These are phyloP conservation scores for Portunus trituberculatus DNA, from an alignment of 1,140 invertebrate genomes.

Conservation along the genomic window DNA sequence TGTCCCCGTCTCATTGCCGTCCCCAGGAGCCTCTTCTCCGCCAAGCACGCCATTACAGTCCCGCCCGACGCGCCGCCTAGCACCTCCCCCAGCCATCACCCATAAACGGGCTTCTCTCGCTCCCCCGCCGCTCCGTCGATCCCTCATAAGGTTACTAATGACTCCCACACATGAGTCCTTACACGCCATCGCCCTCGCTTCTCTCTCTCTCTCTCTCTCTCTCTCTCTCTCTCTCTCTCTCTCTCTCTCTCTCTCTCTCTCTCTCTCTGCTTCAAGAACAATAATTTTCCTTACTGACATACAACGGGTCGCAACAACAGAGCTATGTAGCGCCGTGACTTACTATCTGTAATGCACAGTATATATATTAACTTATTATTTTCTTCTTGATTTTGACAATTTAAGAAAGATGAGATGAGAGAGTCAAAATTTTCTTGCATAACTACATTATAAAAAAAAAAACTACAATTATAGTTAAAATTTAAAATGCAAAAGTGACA, in stretches of 20 bases:
- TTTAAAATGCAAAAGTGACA: too few relatives aligned
- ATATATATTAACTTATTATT: too few relatives aligned
- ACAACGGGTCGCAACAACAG: too few relatives aligned
- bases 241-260: not conserved
- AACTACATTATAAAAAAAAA: too few relatives aligned
- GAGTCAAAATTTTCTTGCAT: too few relatives aligned
- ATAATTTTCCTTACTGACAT: too few relatives aligned
- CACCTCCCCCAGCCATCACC: not conserved
- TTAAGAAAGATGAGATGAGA: too few relatives aligned
- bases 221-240: not conserved
- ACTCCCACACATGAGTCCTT: constrained; percentile 1
- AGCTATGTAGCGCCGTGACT: too few relatives aligned
- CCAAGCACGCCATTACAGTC: not conserved
- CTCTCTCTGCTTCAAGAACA: not conserved
- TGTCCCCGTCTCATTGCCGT: not conserved
- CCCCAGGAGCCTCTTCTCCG: not conserved
- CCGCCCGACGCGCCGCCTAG: not conserved
- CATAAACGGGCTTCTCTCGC: not conserved
- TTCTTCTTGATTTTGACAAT: too few relatives aligned
- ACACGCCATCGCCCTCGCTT: not conserved
- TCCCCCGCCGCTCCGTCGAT: not conserved
- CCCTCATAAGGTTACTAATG: constrained; percentile 20
- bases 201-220: not conserved
- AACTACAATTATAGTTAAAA: too few relatives aligned
- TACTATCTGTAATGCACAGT: too few relatives aligned